Percentiles rank a stretch among this genome's conserved stretches.
Evolutionary conservation across 2,888 invertebrate genomes (phyloP).

Genomic region (Noctua comes): DNA sequence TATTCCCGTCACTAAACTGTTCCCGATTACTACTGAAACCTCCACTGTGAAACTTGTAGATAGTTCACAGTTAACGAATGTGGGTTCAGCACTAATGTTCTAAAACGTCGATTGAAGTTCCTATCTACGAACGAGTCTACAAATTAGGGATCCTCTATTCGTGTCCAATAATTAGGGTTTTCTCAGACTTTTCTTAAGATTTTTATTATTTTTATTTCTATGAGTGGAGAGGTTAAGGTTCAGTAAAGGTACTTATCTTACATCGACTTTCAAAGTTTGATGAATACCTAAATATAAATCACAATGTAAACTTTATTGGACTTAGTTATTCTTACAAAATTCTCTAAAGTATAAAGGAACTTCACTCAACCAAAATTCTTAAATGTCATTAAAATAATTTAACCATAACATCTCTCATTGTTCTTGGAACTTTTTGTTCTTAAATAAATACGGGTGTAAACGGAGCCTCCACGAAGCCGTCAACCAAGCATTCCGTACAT

Average conservation of each 20-base stretch:
- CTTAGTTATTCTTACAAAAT: neutral
- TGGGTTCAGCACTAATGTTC: neutral
- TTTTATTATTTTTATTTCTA: too few relatives aligned
- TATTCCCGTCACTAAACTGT: neutral
- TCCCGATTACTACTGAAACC: neutral
- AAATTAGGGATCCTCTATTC: neutral
- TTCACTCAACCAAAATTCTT: neutral
- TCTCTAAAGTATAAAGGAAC: too few relatives aligned
- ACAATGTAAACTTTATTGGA: neutral
- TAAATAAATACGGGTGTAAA: neutral
- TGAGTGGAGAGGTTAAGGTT: neutral
- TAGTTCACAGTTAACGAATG: neutral
- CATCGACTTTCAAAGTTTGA: conserved; percentile 3
- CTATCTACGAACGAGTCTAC: neutral
- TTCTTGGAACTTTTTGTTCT: neutral
- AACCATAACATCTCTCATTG: neutral
- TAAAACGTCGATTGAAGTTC: neutral
- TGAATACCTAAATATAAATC: conserved; percentile 4
- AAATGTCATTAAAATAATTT: conserved; percentile 11
- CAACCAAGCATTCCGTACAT: too few relatives aligned
- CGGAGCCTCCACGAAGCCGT: too few relatives aligned
- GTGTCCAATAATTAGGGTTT: neutral
- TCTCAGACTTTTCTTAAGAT: neutral
- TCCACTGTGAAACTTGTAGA: neutral
- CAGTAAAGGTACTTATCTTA: too few relatives aligned